Conservation (phyloP, 1,140 invertebrate genomes). For the Pseudomyrmex flavicornis region DNA sequence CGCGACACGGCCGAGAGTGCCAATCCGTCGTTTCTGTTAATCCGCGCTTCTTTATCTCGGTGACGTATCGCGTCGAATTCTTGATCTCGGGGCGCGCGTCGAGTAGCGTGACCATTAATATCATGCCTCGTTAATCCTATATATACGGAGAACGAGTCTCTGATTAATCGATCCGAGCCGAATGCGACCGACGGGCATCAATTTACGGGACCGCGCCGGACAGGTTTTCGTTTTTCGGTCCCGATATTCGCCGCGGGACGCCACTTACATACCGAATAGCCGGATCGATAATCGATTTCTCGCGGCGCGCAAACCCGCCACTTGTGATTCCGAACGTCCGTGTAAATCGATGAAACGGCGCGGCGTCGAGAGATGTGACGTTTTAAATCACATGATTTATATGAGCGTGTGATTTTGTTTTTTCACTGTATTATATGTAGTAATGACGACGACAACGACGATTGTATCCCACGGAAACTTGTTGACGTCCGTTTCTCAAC, state of each 20-base stretch:
- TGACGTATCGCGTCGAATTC: slow-evolving; percentile 45
- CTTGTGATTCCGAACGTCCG: slow-evolving; percentile 30
- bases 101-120: slow-evolving; percentile 69
- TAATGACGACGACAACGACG: slow-evolving; percentile 28
- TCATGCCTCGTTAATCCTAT: slow-evolving; percentile 70
- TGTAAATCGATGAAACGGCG: slow-evolving; percentile 57
- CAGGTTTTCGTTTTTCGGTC: slow-evolving; percentile 73
- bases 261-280: slow-evolving; percentile 61
- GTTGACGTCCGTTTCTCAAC: background rate
- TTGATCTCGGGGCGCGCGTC: slow-evolving; percentile 14
- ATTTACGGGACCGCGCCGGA: slow-evolving; percentile 64
- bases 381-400: slow-evolving; percentile 57
- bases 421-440: too few species aligned
- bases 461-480: background rate
- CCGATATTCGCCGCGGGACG: slow-evolving; percentile 70
- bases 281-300: slow-evolving; percentile 71
- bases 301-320: slow-evolving; percentile 42
- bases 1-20: background rate
- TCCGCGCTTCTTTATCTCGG: slow-evolving; percentile 35
- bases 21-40: slow-evolving; percentile 34
- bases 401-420: background rate
- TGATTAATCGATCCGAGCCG: slow-evolving; percentile 74
- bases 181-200: slow-evolving; percentile 64
- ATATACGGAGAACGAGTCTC: slow-evolving; percentile 46
- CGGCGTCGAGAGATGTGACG: background rate